phyloP scores from a whole-genome alignment of 2,797 vertebrate species.

The Carcharodon carcharias region DNA sequence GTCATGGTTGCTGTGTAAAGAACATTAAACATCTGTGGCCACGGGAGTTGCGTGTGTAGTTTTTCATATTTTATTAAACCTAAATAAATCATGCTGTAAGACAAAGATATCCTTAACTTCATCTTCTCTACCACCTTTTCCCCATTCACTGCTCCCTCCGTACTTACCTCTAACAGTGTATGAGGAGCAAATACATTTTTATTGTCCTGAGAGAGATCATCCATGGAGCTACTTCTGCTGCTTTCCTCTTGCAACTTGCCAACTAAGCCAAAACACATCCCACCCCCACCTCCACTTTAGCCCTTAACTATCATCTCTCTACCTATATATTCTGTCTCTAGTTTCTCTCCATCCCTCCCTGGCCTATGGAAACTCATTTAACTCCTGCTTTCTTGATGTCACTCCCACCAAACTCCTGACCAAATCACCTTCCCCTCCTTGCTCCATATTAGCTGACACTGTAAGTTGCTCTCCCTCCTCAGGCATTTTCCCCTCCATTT shows the following conservation, averaged over 20 bases:
- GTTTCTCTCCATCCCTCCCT: neutral
- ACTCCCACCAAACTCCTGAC: neutral
- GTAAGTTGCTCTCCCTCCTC: neutral
- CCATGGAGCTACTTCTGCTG: neutral
- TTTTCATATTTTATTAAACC: neutral
- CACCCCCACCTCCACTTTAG: neutral
- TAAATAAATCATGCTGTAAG: neutral
- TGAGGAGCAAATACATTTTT: neutral
- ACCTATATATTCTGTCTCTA: neutral
- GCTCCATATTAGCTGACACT: neutral
- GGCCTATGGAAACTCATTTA: neutral
- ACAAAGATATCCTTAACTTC: neutral
- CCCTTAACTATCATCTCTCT: neutral
- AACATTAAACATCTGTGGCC: neutral
- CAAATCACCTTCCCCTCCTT: neutral
- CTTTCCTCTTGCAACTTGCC: neutral
- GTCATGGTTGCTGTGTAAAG: neutral
- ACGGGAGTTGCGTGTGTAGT: neutral
- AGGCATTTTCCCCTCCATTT: neutral
- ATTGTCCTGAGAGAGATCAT: neutral
- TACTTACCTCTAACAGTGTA: neutral
- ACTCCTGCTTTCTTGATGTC: neutral
- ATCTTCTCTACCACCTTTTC: neutral
- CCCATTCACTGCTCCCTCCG: neutral
- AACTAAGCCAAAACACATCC: neutral